Evolutionary conservation across 2,797 vertebrate species (phyloP).

Genomic region (Mallotus villosus): DNA sequence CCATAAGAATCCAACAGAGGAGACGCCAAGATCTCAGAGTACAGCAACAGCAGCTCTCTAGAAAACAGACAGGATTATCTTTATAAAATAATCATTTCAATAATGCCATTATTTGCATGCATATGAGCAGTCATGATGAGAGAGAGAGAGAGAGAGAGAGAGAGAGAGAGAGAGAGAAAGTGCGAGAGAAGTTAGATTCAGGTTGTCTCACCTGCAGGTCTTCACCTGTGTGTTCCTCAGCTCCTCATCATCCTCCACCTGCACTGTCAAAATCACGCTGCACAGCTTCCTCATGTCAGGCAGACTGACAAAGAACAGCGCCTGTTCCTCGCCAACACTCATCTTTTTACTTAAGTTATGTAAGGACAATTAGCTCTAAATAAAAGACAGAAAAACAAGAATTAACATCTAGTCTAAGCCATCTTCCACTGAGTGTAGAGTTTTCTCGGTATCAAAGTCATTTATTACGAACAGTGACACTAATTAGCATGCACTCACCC

Average conservation of each 20-base stretch:
- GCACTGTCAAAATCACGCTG: constrained; percentile 68
- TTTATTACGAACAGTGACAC: too few relatives aligned
- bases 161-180: too few relatives aligned
- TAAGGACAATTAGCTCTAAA: constrained; percentile 3
- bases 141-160: too few relatives aligned
- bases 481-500: too few relatives aligned
- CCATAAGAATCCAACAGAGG: constrained; percentile 78
- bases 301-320: constrained; percentile 78
- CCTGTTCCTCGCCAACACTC: constrained; percentile 61
- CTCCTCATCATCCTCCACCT: constrained; percentile 56
- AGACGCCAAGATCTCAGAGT: constrained; percentile 79
- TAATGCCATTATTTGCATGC: too few relatives aligned
- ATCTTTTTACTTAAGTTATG: constrained; percentile 54
- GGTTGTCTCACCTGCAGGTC: constrained; percentile 81
- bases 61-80: background rate
- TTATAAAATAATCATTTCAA: background rate
- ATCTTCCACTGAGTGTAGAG: too few relatives aligned
- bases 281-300: constrained; percentile 80
- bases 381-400: background rate
- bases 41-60: constrained; percentile 80
- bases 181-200: background rate
- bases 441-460: too few relatives aligned
- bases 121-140: too few relatives aligned
- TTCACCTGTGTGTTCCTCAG: constrained; percentile 78
- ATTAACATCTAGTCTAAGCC: too few relatives aligned